Evolutionary conservation across 1,140 invertebrate species (phyloP), one percentile per base, ranked within the genome.

Genomic region (Harlomillsia oculata): DNA sequence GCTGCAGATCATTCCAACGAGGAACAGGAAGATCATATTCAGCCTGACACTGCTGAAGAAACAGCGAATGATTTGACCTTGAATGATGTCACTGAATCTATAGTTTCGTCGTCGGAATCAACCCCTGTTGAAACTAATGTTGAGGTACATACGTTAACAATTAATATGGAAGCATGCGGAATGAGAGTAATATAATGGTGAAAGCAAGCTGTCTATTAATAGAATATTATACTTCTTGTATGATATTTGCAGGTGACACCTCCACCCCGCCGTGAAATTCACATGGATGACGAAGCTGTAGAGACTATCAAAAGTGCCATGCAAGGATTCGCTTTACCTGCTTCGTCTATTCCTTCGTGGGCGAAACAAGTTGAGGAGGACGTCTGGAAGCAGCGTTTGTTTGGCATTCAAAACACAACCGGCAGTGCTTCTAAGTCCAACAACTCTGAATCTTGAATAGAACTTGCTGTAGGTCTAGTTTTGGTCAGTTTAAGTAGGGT

Each of bases 241-340:
- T n/a, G n/a, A n/a, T n/a, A n/a, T n/a, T n/a, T n/a, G n/a, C n/a
- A n/a, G n/a, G n/a, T n/a, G n/a, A n/a, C n/a, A n/a, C n/a, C n/a
- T n/a, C n/a, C n/a, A n/a, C n/a, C n/a, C n/a, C n/a, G n/a, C n/a
- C n/a, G 60, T 28, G 60, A 63, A 53, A 59, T 63, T 39, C 26
- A 41, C 8, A 14, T 63, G 39, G 48, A 23, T 3, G 48, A 56
- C 14, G 56, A 63, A n/a, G 55, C 52, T 30, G 56, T 59, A 5
- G 60, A 63, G 26, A 52, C 28, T n/a, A 63, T 63, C 18, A 63
- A 63, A 48, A 48, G 52, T 25, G 56, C 54, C 5, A 63, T 63
- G 60, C 55, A 63, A 49, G 41, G 25, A n/a, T 55, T 63, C 26
- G 36, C 39, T 13, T 32, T 63, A 14, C 60, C 60, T 6, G 5